A percentile compares a stretch with the other conserved stretches of the same genome.
Conservation (phyloP, 2,888 invertebrate genomes). For the Drosophila setosimentum region DNA sequence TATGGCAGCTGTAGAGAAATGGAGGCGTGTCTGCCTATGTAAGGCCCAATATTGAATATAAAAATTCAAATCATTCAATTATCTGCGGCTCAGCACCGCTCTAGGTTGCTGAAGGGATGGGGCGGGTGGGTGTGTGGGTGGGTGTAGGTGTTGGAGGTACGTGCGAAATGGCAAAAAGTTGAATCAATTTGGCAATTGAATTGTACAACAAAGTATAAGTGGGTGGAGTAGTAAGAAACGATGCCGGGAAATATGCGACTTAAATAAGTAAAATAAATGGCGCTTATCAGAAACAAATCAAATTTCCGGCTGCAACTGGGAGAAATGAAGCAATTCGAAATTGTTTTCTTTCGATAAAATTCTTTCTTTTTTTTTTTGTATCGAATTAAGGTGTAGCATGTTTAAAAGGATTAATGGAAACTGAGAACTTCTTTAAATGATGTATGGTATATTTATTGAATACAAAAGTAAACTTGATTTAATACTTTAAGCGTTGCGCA, state of each 20-base stretch:
- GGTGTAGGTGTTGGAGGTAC: constrained; percentile 8
- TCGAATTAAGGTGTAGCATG: neutral
- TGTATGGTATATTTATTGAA: no score
- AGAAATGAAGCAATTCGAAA: constrained; percentile 40
- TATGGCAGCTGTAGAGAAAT: constrained; percentile 43
- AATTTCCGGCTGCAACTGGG: constrained; percentile 72
- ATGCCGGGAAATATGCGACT: constrained; percentile 48
- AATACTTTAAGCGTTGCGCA: neutral
- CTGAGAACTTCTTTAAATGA: no score
- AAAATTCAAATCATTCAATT: constrained; percentile 83
- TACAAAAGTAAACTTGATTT: neutral
- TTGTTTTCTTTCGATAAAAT: constrained; percentile 30
- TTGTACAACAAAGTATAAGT: constrained; percentile 55
- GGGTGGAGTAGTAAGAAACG: neutral
- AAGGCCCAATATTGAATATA: constrained; percentile 77
- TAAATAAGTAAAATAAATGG: constrained; percentile 78
- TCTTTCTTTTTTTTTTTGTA: constrained; percentile 10
- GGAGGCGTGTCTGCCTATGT: constrained; percentile 42
- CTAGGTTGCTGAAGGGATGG: constrained; percentile 21
- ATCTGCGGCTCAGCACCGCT: constrained; percentile 76
- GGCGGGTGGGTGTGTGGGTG: neutral
- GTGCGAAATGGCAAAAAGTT: constrained; percentile 73
- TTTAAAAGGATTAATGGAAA: no score
- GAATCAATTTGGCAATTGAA: constrained; percentile 81
- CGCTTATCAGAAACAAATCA: constrained; percentile 79